Evolutionary conservation across 2,113 vertebrate species (phyloP), one percentile per base, ranked within the genome.

Genomic region (Heterotilapia buettikoferi): DNA sequence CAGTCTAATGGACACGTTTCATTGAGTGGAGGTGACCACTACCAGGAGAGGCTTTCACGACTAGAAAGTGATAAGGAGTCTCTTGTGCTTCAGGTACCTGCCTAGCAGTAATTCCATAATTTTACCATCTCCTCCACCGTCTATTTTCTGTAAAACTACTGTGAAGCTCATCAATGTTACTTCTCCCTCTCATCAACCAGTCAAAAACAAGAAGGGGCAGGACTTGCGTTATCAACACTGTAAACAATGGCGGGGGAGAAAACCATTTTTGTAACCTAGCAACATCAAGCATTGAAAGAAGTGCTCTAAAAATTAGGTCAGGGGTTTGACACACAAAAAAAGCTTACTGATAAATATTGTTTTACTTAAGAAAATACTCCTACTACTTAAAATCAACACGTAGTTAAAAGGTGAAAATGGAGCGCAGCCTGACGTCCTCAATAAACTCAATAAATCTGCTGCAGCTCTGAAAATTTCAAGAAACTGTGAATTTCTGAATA

Each of bases 1-100:
- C 95, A 99, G 99, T 97, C 98, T 40, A 99, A 99, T 50, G 99
- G 98, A 6, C 98, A 99, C 91, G 96, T 99, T 80, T 96, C 97
- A 82, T 95, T 98, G 61, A 95, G 96, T 2, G 97, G 97, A 82
- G 97, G 97, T 87, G 98, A 99, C 94, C 96, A 98, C 38, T 99
- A 99, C 94, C 98, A 99, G 89, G 99, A 99, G 93, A 96, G 99
- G 84, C 96, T 99, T n/a, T 95, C 97, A 29, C 96, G 98, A 61
- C 91, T 99, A 86, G 99, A 99, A 95, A 97, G 97, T 76, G 99
- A 99, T 95, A 99, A 99, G 91, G 98, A 99, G 92, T 99, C 99
- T 45, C 97, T 99, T 13, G 97, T 99, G 91, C 97, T 99, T 91
- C 99, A 99, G 97, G 98, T 98, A 96, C 18, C 21, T 9, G 19